phyloP scores from a whole-genome alignment of 2,888 invertebrate genomes.

The Acleris cristana region DNA sequence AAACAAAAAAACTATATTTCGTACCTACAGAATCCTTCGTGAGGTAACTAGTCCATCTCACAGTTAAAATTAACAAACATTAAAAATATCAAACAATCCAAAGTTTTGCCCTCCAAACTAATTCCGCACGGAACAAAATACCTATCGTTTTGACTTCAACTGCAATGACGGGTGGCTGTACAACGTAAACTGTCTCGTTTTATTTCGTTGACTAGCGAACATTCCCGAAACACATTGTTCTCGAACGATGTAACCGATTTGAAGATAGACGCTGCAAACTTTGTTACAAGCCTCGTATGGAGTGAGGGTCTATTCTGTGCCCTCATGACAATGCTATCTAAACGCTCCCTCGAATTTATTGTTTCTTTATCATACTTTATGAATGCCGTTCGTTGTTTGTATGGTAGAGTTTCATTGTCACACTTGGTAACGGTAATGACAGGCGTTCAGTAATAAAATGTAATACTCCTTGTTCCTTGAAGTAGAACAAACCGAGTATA shows the following conservation, averaged over 20 bases:
- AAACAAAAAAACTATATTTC: too few species aligned
- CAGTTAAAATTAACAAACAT: not conserved
- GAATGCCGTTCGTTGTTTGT: constrained; percentile 18
- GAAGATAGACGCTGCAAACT: constrained; percentile 31
- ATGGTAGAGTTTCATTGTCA: constrained; percentile 9
- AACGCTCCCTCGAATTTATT: constrained; percentile 24
- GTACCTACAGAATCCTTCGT: too few species aligned
- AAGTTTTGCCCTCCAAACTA: not conserved
- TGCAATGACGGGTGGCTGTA: not conserved
- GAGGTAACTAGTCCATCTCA: too few species aligned
- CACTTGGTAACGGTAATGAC: constrained; percentile 4
- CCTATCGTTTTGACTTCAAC: not conserved
- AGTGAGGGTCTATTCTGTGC: constrained; percentile 21
- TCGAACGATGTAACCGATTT: constrained; percentile 33
- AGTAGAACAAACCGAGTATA: too few species aligned
- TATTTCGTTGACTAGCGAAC: constrained; percentile 30
- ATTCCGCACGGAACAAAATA: not conserved
- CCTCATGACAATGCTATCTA: constrained; percentile 20
- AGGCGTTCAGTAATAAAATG: constrained; percentile 10
- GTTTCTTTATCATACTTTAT: constrained; percentile 27
- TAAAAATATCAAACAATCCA: not conserved
- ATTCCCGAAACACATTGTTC: constrained; percentile 33
- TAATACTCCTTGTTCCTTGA: not conserved
- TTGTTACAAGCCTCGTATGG: constrained; percentile 27
- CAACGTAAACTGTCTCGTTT: constrained; percentile 26